phyloP scores from a whole-genome alignment of 1,140 invertebrate genomes.

The Hylaeus anthracinus region DNA sequence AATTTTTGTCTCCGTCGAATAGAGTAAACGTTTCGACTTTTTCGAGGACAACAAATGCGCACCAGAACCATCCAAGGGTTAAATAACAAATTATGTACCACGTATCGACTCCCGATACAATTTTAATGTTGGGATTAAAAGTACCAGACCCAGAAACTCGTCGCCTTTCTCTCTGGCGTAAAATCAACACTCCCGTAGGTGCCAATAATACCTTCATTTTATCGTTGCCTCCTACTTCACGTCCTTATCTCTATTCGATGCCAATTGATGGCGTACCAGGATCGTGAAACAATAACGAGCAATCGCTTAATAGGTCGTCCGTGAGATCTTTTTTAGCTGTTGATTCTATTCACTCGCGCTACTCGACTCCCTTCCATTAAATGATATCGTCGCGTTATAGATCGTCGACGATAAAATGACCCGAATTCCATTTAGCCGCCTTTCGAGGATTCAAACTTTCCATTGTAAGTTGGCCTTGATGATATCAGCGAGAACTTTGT shows the following conservation, averaged over 20 bases:
- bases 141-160: neutral
- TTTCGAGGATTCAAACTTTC: neutral
- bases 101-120: too few species aligned
- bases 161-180: neutral
- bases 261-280: slow-evolving; percentile 8
- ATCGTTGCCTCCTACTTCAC: slow-evolving; percentile 18
- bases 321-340: slow-evolving; percentile 18
- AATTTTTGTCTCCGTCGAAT: too few species aligned
- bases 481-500: neutral
- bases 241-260: neutral
- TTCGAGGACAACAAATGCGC: too few species aligned
- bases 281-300: slow-evolving; percentile 60
- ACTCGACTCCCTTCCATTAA: neutral
- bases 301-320: slow-evolving; percentile 55
- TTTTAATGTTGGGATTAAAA: too few species aligned
- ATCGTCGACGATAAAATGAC: slow-evolving; percentile 13
- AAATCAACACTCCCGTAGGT: slow-evolving; percentile 18
- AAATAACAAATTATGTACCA: too few species aligned
- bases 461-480: slow-evolving; percentile 6
- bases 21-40: too few species aligned
- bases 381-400: slow-evolving; percentile 2
- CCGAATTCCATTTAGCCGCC: slow-evolving; percentile 1
- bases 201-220: slow-evolving; percentile 48
- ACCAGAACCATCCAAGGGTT: too few species aligned
- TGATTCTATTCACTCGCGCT: slow-evolving; percentile 26